Base-by-base conservation (phyloP, 1,140 invertebrate genomes). In the Gryllus bimaculatus region DNA sequence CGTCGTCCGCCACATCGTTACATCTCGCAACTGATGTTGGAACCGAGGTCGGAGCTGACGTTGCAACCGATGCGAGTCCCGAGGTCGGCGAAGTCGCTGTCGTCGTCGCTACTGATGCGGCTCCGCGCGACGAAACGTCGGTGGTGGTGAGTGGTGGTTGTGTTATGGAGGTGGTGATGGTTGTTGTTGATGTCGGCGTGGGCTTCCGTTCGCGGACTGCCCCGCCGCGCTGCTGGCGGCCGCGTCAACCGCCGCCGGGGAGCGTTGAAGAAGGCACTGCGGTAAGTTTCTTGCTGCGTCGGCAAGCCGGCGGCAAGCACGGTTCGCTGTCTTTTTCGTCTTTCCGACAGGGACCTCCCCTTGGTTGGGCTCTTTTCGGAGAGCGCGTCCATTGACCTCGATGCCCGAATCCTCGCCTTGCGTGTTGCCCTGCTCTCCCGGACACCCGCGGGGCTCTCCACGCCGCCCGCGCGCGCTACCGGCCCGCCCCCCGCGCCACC, bases 281-380 rank as follows among this genome's bases (percentile, higher is more conserved):
- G 48, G 13, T 49, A 49, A n/a, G 10, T 74, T 78, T 79, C 26
- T 79, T 79, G 76, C 73, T 8, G 79, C 12, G 21, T 76, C 75
- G 47, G 66, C 54, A 73, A 47, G 73, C 21, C 48, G 79, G 18
- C 10, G 54, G 54, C 54, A 66, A 18, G 54, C 76, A 77, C 12
- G 48, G 75, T n/a, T 79, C 79, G 48, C 21, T 77, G 26, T 84
- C 84, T 13, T 81, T 81, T 10, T 84, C 84, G 39, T 85, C 84
- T 81, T 85, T 85, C 18, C 85, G 82, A 80, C 84, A 84, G 20
- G 89, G 89, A 81, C 88, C 89, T 90, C 89, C 48, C 89, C 92
- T 84, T 96, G 94, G 84, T 96, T 95, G 7, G 95, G 81, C 94
- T 95, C 84, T 97, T 97, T 83, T 97, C 95, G 39, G 94, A 96